phyloP scores from a whole-genome alignment of 64 coral and sea anemone species.

The Trachythela sp. region DNA sequence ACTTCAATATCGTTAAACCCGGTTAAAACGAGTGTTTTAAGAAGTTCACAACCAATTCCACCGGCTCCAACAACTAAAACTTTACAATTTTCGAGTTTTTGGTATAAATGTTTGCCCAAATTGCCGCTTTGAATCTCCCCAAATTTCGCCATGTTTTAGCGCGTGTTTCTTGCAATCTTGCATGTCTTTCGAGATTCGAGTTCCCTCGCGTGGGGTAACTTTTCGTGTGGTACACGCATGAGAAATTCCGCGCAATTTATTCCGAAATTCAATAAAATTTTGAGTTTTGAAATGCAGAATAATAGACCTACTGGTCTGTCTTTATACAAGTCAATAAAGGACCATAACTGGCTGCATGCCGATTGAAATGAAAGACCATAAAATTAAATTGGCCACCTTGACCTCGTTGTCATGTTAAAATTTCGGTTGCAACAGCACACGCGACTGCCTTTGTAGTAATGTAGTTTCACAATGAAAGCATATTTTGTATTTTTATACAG shows the following conservation, averaged over 20 bases:
- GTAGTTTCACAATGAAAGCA: too few relatives aligned
- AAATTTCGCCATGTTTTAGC: not conserved
- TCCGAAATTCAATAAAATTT: not conserved
- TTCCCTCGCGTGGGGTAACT: not conserved
- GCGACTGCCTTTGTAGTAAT: too few relatives aligned
- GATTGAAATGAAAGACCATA: too few relatives aligned
- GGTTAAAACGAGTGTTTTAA: conserved; percentile 92
- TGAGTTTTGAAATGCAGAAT: too few relatives aligned
- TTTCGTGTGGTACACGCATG: not conserved
- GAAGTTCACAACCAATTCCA: conserved; percentile 94
- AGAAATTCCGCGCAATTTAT: not conserved
- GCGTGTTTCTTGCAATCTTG: not conserved
- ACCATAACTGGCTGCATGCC: too few relatives aligned
- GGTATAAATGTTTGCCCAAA: conserved; percentile 69
- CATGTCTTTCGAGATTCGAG: not conserved
- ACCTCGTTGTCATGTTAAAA: too few relatives aligned
- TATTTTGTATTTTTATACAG: too few relatives aligned
- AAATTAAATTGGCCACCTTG: too few relatives aligned
- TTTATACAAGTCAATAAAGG: too few relatives aligned
- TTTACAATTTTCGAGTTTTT: conserved; percentile 53
- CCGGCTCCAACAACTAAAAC: conserved; percentile 95
- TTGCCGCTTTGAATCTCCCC: conserved; percentile 8
- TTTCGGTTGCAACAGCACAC: too few relatives aligned
- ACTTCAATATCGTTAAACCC: conserved; percentile 97
- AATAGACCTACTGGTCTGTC: too few relatives aligned